Conservation (phyloP, 1,140 invertebrate species). For the Gryllus bimaculatus region DNA sequence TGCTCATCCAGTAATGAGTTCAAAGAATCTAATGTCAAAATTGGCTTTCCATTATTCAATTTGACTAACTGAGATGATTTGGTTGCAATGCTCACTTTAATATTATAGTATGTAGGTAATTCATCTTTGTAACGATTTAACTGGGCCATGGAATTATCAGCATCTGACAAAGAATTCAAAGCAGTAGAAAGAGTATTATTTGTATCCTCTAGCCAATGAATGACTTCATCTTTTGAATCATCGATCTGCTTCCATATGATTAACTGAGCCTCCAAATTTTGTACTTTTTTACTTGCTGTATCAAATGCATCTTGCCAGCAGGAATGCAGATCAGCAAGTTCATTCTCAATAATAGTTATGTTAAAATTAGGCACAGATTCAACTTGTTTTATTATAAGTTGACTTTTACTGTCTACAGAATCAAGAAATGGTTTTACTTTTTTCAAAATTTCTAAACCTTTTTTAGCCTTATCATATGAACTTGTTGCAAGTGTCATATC, state of each 20-base stretch:
- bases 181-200: slow-evolving; percentile 62
- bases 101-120: slow-evolving; percentile 60
- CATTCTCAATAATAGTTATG: slow-evolving; percentile 44
- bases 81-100: slow-evolving; percentile 62
- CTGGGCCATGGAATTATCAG: slow-evolving; percentile 64
- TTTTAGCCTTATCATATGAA: slow-evolving; percentile 61
- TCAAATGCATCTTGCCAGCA: slow-evolving; percentile 67
- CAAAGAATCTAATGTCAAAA: slow-evolving; percentile 58
- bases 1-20: slow-evolving; percentile 63
- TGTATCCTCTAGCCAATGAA: slow-evolving; percentile 74
- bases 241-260: slow-evolving; percentile 88
- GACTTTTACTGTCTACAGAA: slow-evolving; percentile 60
- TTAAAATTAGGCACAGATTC: slow-evolving; percentile 67
- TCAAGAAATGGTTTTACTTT: slow-evolving; percentile 64
- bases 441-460: slow-evolving; percentile 59
- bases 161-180: slow-evolving; percentile 64
- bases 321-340: slow-evolving; percentile 49
- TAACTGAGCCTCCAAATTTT: slow-evolving; percentile 75
- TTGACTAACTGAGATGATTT: slow-evolving; percentile 74
- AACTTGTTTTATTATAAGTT: slow-evolving; percentile 59
- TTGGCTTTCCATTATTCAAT: slow-evolving; percentile 60
- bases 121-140: slow-evolving; percentile 80
- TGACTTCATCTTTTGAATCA: slow-evolving; percentile 69
- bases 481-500: slow-evolving; percentile 53
- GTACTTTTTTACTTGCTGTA: slow-evolving; percentile 55